These are phyloP conservation scores for Zygaena filipendulae DNA, from an alignment of 2,888 invertebrate genomes.

Conservation along the genomic window DNA sequence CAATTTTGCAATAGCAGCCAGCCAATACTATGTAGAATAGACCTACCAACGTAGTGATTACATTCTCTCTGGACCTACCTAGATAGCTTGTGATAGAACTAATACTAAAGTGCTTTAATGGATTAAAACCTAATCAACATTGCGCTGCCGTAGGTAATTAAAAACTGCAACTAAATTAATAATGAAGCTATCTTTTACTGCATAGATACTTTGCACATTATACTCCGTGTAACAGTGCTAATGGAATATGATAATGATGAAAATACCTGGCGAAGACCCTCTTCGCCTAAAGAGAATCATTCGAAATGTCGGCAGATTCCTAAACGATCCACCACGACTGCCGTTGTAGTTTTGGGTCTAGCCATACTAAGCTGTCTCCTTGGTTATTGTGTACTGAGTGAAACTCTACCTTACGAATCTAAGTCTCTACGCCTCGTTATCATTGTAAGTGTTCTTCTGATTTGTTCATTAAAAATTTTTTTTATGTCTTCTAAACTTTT, in stretches of 20 bases:
- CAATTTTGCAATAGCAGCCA: no score
- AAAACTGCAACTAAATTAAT: no score
- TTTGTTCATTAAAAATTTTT: constrained; percentile 1
- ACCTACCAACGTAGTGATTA: no score
- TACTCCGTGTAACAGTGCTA: no score
- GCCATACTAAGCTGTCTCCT: constrained; percentile 58
- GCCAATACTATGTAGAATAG: no score
- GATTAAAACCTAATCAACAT: no score
- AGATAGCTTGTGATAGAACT: no score
- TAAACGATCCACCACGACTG: constrained; percentile 40
- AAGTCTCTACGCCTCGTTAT: constrained; percentile 51
- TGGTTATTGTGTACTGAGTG: constrained; percentile 57
- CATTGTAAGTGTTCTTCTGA: constrained; percentile 34
- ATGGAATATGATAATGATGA: constrained; percentile 58
- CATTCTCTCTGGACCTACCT: no score
- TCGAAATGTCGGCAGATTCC: constrained; percentile 41
- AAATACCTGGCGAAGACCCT: constrained; percentile 46
- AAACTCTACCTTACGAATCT: constrained; percentile 54
- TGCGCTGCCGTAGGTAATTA: no score
- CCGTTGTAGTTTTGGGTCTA: constrained; percentile 50
- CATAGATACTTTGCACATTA: no score
- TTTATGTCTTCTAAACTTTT: neutral
- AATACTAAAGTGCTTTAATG: no score
- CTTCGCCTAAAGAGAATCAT: constrained; percentile 28
- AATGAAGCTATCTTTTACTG: no score